Evolutionary conservation across 2,888 invertebrate genomes (phyloP), one percentile per base, ranked within the genome.

Genomic region (Idaea aversata): DNA sequence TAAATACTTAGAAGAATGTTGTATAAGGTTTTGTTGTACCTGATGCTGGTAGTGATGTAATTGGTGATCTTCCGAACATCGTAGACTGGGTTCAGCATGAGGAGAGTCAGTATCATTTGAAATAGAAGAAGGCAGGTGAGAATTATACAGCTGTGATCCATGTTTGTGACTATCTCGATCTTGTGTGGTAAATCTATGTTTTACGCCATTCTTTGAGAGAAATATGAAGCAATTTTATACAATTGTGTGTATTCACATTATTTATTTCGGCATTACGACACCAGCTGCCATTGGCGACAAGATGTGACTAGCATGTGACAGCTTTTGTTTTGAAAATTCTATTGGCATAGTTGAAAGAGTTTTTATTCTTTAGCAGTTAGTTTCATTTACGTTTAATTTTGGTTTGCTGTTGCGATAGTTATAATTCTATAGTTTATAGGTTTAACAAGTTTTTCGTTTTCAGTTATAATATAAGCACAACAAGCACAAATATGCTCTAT

Each of bases 71-170:
- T 86, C 3, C 81, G 78, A 34, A 86, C 80, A 61, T 91, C 90
- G 66, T 88, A 84, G 6, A 80, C 71, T 0, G 91, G 89, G 62
- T 90, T 91, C n/a, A 91, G 77, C 80, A 91, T 82, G 7, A 81
- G 68, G 2, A 91, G 77, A 13, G 86, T 76, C 4, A 83, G 57
- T 4, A 81, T 75, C 89, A 91, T 91, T 75, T 91, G 91, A 5
- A 86, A 57, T 25, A 91, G 72, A 35, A 90, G 75, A 25, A 90
- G 61, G 62, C 79, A 77, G 7, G 83, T 77, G 3, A 90, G 75
- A 34, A 85, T 66, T 35, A 85, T 74, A 66, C 83, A 83, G 67
- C 82, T 77, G 65, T 70, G 65, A 67, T 89, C 88, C 90, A 91
- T 89, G 75, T 77, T 86, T 57, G 60, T 76, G 77, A 61, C 73